phyloP scores from a whole-genome alignment of 2,888 invertebrate genomes.

The Microctonus hyperodae region DNA sequence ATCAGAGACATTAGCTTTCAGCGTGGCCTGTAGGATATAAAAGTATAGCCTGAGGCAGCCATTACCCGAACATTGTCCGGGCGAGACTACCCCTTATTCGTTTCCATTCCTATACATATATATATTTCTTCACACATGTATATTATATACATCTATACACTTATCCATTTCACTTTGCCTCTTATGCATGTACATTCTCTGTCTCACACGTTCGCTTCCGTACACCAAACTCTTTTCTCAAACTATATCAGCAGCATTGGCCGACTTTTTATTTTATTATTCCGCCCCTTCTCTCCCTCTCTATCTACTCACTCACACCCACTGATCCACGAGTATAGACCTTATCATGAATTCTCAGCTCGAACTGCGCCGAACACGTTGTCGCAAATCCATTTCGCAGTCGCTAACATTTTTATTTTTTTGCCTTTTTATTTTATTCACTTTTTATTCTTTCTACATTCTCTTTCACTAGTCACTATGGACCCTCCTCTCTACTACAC shows the following conservation, averaged over 20 bases:
- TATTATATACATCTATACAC: slow-evolving; percentile 14
- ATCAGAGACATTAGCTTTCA: slow-evolving; percentile 61
- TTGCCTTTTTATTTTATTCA: neutral
- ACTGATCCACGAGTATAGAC: slow-evolving; percentile 28
- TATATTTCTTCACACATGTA: slow-evolving; percentile 10
- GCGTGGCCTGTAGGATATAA: slow-evolving; percentile 54
- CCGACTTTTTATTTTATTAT: slow-evolving; percentile 32
- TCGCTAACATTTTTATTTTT: slow-evolving; percentile 33
- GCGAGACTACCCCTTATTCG: slow-evolving; percentile 42
- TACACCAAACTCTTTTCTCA: slow-evolving; percentile 24
- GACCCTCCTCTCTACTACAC: neutral
- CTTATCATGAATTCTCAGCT: slow-evolving; percentile 59
- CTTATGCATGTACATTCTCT: slow-evolving; percentile 8
- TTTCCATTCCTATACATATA: neutral
- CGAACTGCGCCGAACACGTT: slow-evolving; percentile 54
- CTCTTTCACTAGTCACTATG: slow-evolving; percentile 44
- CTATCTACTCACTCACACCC: slow-evolving; percentile 26
- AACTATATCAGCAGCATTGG: slow-evolving; percentile 16
- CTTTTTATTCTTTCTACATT: slow-evolving; percentile 40
- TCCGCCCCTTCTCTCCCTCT: too few relatives aligned
- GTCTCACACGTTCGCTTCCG: slow-evolving; percentile 26
- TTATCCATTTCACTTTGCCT: slow-evolving; percentile 24
- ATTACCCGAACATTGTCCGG: slow-evolving; percentile 62
- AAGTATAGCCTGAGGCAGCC: slow-evolving; percentile 59
- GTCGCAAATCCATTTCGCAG: slow-evolving; percentile 61